These are phyloP conservation scores for Cuniculus paca DNA, from an alignment of 2,797 vertebrate species.

Conservation along the genomic window DNA sequence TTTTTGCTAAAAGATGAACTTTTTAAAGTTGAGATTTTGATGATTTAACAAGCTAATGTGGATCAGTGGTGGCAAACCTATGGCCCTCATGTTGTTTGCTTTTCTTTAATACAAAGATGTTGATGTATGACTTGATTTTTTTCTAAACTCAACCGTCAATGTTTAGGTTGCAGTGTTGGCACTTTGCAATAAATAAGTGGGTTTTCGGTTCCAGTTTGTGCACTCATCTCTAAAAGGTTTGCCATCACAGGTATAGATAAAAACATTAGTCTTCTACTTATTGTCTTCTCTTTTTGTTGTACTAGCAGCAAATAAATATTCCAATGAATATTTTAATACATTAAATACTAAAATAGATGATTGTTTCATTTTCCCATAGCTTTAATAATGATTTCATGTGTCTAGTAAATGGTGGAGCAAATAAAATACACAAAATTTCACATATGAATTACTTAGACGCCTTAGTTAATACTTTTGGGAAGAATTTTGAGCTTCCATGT, in stretches of 20 bases:
- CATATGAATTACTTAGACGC: background rate
- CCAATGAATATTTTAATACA: constrained; percentile 8
- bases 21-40: background rate
- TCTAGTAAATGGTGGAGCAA: background rate
- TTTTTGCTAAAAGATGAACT: background rate
- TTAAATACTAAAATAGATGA: background rate
- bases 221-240: background rate
- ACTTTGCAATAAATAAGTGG: background rate
- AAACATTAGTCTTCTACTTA: background rate
- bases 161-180: background rate
- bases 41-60: background rate
- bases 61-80: background rate
- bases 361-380: background rate
- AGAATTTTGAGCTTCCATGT: background rate
- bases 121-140: background rate
- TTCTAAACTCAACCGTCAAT: background rate
- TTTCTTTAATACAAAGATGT: background rate
- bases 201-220: background rate
- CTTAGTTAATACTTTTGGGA: background rate
- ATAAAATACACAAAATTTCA: background rate
- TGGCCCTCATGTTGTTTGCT: background rate
- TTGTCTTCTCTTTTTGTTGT: background rate
- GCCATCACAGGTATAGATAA: background rate
- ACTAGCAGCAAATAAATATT: background rate
- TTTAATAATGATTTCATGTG: background rate